Conservation (phyloP, 53 echinoderm and acorn worm species). For the Hippasteria phrygiana region DNA sequence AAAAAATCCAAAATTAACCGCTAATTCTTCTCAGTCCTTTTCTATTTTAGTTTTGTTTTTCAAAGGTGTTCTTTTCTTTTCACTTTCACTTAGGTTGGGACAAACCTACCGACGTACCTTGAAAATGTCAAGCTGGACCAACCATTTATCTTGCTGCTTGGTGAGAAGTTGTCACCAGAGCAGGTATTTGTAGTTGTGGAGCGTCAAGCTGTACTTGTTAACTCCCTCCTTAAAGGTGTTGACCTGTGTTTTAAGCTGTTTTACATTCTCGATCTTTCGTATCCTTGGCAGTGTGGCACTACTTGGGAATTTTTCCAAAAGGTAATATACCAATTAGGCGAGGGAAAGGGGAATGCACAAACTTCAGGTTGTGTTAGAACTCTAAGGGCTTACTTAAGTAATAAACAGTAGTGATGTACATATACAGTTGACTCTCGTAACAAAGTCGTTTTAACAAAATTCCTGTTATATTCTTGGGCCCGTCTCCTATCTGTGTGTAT, state of each 20-base stretch:
- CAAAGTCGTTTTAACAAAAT: not conserved
- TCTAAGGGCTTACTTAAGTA: slow-evolving; percentile 14
- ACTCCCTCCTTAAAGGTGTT: slow-evolving; percentile 56
- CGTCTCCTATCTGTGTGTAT: slow-evolving; percentile 17
- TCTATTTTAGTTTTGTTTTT: slow-evolving; percentile 20
- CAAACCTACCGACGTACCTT: slow-evolving; percentile 62
- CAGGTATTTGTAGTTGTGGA: slow-evolving; percentile 57
- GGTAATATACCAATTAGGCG: slow-evolving; percentile 54
- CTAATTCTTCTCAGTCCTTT: slow-evolving; percentile 21
- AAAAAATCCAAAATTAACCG: slow-evolving; percentile 24
- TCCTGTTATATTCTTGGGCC: slow-evolving; percentile 14
- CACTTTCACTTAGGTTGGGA: slow-evolving; percentile 45
- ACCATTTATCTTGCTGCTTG: slow-evolving; percentile 47
- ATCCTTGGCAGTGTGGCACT: slow-evolving; percentile 62
- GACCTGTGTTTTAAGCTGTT: slow-evolving; percentile 68
- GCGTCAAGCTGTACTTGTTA: slow-evolving; percentile 38
- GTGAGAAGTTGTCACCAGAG: slow-evolving; percentile 25
- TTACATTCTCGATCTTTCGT: slow-evolving; percentile 56
- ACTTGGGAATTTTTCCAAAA: slow-evolving; percentile 69
- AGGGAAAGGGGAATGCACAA: slow-evolving; percentile 19
- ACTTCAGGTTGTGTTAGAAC: slow-evolving; percentile 21
- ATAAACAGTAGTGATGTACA: slow-evolving; percentile 18
- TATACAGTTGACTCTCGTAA: slow-evolving; percentile 9
- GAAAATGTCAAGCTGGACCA: slow-evolving; percentile 43
- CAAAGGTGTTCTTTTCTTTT: slow-evolving; percentile 30